Base-by-base conservation (phyloP, 2,113 vertebrate genomes). In the Rostratula benghalensis region DNA sequence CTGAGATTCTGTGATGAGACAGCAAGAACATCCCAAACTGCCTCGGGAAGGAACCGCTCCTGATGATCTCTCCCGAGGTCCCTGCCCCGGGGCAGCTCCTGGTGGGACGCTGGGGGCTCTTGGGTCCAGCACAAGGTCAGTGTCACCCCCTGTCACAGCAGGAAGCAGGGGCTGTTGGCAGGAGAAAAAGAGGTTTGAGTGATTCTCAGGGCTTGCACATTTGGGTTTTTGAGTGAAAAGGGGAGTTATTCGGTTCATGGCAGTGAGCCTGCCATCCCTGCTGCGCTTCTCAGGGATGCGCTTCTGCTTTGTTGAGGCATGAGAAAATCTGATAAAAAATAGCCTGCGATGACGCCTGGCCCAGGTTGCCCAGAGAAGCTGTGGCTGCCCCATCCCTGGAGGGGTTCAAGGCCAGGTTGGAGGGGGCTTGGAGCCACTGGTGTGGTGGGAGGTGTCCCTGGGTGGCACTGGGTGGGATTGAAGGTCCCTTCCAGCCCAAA, bases 1-100 rank as follows among this genome's bases (percentile, higher is more conserved):
- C n/a, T n/a, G n/a, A n/a, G n/a, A n/a, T n/a, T n/a, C 24, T 21
- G 0, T 1, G 33, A 9, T 1, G 7, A 4, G 33, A 41, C 57
- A 59, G 22, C 15, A 31, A 46, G 48, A 67, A 50, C 83, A 35
- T 57, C 71, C 56, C 60, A 23, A 74, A 46, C 22, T 18, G 13
- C 48, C 64, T 63, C 37, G 16, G 11, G 63, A 60, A 45, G 71
- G 68, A 65, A 14, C 16, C 19, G 5, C 15, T 48, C 25, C 41
- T 31, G 80, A 23, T 6, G 15, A 3, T 13, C 31, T 17, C 63
- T 80, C 2, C 20, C 0, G 17, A n/a, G 30, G 18, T 16, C 43
- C 64, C 81, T 35, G 60, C 30, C 45, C 22, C 2, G 1, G 4
- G 30, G 4, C n/a, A 53, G 84, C 69, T 71, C 60, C 59, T 9